phyloP scores from a whole-genome alignment of 2,113 vertebrate species.

The Cyanoderma ruficeps region DNA sequence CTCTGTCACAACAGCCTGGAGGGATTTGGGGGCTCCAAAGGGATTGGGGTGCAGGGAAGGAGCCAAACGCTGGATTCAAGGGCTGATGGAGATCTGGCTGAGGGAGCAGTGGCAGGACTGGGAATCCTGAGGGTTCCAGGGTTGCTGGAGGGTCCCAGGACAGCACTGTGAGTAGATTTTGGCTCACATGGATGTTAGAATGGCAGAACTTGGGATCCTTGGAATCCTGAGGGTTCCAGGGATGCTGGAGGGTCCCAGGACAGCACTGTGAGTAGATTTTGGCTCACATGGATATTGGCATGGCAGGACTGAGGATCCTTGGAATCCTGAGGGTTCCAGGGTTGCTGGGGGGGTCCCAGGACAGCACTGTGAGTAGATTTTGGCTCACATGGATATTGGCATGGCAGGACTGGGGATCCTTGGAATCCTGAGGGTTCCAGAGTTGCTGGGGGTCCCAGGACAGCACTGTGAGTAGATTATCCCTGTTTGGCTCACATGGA shows the following conservation, averaged over 20 bases:
- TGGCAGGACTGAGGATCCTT: not conserved
- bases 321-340: not conserved
- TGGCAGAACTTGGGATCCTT: too few relatives aligned
- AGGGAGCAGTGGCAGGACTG: not conserved
- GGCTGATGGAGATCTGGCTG: not conserved
- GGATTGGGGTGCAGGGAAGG: not conserved
- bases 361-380: not conserved
- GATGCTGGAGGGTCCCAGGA: too few relatives aligned
- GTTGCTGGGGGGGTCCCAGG: not conserved
- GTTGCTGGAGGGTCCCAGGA: not conserved
- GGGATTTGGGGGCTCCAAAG: not conserved
- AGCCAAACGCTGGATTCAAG: not conserved
- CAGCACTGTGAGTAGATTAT: not conserved
- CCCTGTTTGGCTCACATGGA: not conserved
- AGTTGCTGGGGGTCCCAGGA: too few relatives aligned
- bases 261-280: too few relatives aligned
- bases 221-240: too few relatives aligned
- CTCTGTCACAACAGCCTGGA: not conserved
- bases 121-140: not conserved
- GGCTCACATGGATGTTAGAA: not conserved
- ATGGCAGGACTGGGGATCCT: too few relatives aligned
- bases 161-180: not conserved
- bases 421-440: too few relatives aligned
- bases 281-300: not conserved
- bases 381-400: not conserved